phyloP scores from a whole-genome alignment of 2,888 invertebrate genomes.

The Lasiommata megera region DNA sequence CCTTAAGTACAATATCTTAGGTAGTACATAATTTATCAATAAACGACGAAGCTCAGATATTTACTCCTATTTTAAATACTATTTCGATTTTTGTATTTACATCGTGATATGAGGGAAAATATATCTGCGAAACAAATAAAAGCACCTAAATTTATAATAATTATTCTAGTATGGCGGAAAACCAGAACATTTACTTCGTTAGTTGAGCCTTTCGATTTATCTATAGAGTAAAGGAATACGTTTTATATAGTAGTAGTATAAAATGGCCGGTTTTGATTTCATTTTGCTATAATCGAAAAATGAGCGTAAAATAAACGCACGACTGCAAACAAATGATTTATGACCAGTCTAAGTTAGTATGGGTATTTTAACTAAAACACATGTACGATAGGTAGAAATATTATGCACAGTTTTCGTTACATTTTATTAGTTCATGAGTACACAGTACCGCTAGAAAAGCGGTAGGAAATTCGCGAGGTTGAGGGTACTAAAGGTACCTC shows the following conservation, averaged over 20 bases:
- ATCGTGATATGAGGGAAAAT: slow-evolving; percentile 75
- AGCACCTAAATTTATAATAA: slow-evolving; percentile 54
- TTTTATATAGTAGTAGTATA: slow-evolving; percentile 25
- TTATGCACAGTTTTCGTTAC: background rate
- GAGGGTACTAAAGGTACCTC: too few relatives aligned
- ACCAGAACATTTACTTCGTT: slow-evolving; percentile 25
- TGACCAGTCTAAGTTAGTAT: background rate
- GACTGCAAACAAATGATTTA: slow-evolving; percentile 13
- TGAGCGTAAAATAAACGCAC: slow-evolving; percentile 14
- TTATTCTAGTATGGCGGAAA: slow-evolving; percentile 27
- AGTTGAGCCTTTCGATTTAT: slow-evolving; percentile 31
- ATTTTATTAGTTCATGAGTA: background rate
- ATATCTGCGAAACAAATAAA: slow-evolving; percentile 58
- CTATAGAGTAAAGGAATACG: slow-evolving; percentile 25
- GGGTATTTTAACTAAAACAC: background rate
- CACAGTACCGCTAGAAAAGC: too few relatives aligned
- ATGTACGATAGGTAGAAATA: background rate
- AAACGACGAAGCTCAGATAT: slow-evolving; percentile 80
- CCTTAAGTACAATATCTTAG: slow-evolving; percentile 70
- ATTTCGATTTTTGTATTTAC: slow-evolving; percentile 71
- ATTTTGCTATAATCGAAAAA: slow-evolving; percentile 28
- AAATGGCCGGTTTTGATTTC: slow-evolving; percentile 37
- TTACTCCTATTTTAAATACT: slow-evolving; percentile 69
- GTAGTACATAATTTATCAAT: slow-evolving; percentile 57
- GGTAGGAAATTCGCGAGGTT: too few relatives aligned